Evolutionary conservation across 2,797 vertebrate genomes (phyloP), one percentile per base, ranked within the genome.

Genomic region (Manis crassicaudata): DNA sequence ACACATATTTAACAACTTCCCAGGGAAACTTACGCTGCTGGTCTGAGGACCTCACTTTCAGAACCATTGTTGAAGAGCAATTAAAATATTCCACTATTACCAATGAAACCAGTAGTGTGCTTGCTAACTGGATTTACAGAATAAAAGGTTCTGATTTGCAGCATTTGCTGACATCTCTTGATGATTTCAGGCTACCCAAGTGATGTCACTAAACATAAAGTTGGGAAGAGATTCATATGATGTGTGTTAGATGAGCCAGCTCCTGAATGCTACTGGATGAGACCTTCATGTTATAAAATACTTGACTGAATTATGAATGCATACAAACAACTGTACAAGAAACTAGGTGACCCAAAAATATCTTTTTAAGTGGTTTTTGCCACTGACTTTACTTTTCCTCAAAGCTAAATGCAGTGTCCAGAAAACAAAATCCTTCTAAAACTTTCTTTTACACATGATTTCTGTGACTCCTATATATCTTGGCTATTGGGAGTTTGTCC

Each of bases 251-350:
- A n/a, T 35, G 16, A 81, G 25, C n/a, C 63, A 40, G 21, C 14
- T 63, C 5, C 72, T 35, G 23, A 2, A 35, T 7, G 32, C 7
- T 29, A 7, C 27, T 70, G 7, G 13, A 29, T 40, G 40, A 9
- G 25, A 37, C 2, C 65, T 32, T 86, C 37, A 46, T 63, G 35
- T 5, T 73, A 54, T 16, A 54, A 81, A 88, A 40, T 70, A 67
- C 9, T 29, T 88, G 75, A 29, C 17, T 40, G 16, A 52, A 7
- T 40, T 81, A 67, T 37, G 0, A 52, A 3, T n/a, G 14, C 4
- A 2, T 60, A n/a, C 0, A 20, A 77, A 1, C 18, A 50, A 65
- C 7, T 10, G 17, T 29, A 21, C 4, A 29, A 60, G 0, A 23
- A 43, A 35, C 20, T 32, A 52, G 5, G 5, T 25, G 27, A 17